Percentiles rank a stretch among this genome's conserved stretches.
These are phyloP conservation scores for Thamnaconus septentrionalis DNA, from an alignment of 2,113 vertebrate species.

Conservation along the genomic window DNA sequence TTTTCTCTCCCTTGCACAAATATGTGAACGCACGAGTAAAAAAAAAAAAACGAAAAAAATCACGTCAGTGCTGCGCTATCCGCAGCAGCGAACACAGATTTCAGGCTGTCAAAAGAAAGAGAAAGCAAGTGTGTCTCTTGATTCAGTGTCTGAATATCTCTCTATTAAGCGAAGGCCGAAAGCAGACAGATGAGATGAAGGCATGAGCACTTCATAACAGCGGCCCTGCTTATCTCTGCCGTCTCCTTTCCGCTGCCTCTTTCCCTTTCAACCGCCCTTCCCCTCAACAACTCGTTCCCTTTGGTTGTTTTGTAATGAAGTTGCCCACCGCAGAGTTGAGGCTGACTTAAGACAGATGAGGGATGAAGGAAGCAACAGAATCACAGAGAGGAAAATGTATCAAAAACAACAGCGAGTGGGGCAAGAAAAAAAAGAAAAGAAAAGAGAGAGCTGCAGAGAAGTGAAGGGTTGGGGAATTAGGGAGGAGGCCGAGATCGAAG, in stretches of 20 bases:
- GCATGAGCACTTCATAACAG: conserved; percentile 56
- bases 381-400: conserved; percentile 46
- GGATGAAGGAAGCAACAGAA: conserved; percentile 40
- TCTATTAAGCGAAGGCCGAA: conserved; percentile 53
- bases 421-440: neutral
- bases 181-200: conserved; percentile 50
- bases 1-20: no score
- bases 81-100: conserved; percentile 20
- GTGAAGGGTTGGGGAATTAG: conserved; percentile 20
- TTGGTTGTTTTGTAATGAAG: conserved; percentile 58
- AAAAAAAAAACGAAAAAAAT: no score
- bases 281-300: conserved; percentile 20
- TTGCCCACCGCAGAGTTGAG: conserved; percentile 51
- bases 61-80: neutral
- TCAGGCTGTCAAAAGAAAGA: conserved; percentile 26
- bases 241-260: conserved; percentile 4
- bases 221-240: conserved; percentile 32
- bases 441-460: conserved; percentile 19
- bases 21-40: no score
- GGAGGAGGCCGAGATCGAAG: conserved; percentile 16
- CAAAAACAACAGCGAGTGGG: conserved; percentile 31
- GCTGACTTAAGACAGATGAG: conserved; percentile 46
- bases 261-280: conserved; percentile 46
- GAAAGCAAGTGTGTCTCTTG: conserved; percentile 34
- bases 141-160: conserved; percentile 41